Conservation (phyloP, 2,113 vertebrate genomes). For the Macaca mulatta region DNA sequence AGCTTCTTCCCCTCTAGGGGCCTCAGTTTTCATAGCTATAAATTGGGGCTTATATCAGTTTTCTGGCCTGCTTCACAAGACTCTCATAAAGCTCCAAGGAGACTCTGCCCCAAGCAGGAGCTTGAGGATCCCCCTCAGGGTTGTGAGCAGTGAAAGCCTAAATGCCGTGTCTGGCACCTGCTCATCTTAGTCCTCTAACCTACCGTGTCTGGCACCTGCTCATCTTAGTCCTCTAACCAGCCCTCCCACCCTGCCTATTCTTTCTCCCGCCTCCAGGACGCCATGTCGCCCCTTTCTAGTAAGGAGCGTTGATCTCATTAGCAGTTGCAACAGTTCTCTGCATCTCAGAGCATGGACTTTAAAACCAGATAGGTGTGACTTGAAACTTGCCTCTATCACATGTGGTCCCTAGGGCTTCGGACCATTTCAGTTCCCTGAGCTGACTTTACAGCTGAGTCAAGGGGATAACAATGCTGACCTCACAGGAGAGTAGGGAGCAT, state of each 20-base stretch:
- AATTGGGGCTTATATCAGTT: not conserved
- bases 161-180: fast-evolving
- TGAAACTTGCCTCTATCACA: not conserved
- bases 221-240: not conserved
- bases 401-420: not conserved
- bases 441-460: not conserved
- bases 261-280: not conserved
- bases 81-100: not conserved
- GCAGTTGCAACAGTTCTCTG: not conserved
- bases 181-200: not conserved
- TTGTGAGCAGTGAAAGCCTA: not conserved
- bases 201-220: fast-evolving
- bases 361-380: not conserved
- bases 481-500: no score
- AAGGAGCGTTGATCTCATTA: not conserved
- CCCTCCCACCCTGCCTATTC: no score
- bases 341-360: not conserved
- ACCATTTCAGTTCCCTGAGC: not conserved
- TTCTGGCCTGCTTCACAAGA: not conserved
- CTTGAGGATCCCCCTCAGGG: not conserved
- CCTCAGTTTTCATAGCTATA: not conserved
- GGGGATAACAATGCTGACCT: not conserved
- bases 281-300: not conserved
- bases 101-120: fast-evolving
- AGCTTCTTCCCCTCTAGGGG: not conserved